Evolutionary conservation across 2,888 invertebrate species (phyloP).

Genomic region (Polyommatus icarus): DNA sequence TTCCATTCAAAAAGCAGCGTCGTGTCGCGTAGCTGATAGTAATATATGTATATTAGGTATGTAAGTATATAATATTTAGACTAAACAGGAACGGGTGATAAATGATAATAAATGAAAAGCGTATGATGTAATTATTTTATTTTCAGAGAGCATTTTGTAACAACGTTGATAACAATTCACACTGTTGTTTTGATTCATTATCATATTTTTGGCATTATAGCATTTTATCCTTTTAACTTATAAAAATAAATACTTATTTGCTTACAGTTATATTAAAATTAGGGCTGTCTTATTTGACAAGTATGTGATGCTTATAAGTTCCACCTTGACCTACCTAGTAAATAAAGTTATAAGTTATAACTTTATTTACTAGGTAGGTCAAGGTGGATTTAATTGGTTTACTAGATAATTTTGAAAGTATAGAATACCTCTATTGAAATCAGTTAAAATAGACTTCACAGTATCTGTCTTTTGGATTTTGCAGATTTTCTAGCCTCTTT

Average conservation of each 20-base stretch:
- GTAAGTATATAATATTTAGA: no score
- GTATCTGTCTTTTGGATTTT: no score
- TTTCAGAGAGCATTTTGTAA: constrained; percentile 6
- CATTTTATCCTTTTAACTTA: background rate
- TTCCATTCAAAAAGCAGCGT: no score
- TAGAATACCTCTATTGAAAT: no score
- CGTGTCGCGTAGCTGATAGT: no score
- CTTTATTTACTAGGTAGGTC: background rate
- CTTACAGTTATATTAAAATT: background rate
- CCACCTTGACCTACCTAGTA: no score
- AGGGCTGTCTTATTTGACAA: background rate
- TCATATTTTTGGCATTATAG: constrained; percentile 19
- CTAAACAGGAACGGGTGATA: background rate
- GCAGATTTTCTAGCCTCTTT: no score
- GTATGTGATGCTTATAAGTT: background rate
- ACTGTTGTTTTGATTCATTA: background rate
- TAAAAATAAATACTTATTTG: constrained; percentile 2
- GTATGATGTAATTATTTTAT: background rate
- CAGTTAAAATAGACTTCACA: no score
- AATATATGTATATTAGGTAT: no score
- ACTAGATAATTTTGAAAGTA: no score
- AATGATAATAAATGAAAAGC: background rate
- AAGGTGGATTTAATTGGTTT: background rate
- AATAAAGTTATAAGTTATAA: no score
- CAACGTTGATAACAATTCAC: background rate